A percentile compares a stretch with the other conserved stretches of the same genome.
These are phyloP conservation scores for Drosophila borborema DNA, from an alignment of 2,888 invertebrate species.

Conservation along the genomic window DNA sequence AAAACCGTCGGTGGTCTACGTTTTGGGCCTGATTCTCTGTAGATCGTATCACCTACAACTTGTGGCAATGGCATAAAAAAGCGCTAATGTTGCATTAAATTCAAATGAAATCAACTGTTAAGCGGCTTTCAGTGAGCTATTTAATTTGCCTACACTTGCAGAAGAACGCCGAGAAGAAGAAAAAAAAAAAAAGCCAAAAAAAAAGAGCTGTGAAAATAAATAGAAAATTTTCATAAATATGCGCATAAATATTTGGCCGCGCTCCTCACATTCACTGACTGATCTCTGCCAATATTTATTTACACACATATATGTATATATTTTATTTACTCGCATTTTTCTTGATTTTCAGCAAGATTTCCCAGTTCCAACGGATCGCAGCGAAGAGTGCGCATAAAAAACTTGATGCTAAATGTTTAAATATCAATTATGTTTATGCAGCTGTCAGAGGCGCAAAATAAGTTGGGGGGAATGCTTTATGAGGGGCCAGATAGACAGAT, in stretches of 20 bases:
- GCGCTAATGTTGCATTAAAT: slow-evolving; percentile 78
- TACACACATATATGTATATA: slow-evolving; percentile 41
- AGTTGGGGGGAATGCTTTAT: background rate
- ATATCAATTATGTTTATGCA: slow-evolving; percentile 50
- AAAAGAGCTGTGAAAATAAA: slow-evolving; percentile 42
- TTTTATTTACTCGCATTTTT: slow-evolving; percentile 44
- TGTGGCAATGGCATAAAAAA: slow-evolving; percentile 61
- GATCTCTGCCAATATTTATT: slow-evolving; percentile 47
- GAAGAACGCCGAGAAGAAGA: slow-evolving; percentile 2
- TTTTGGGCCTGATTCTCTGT: slow-evolving; percentile 8
- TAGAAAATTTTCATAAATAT: slow-evolving; percentile 67
- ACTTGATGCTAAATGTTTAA: slow-evolving; percentile 36
- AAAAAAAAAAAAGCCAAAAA: background rate
- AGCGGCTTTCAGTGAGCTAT: slow-evolving; percentile 79
- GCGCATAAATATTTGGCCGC: slow-evolving; percentile 52
- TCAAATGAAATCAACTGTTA: slow-evolving; percentile 79
- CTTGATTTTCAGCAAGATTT: slow-evolving; percentile 18
- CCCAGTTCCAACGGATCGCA: slow-evolving; percentile 31
- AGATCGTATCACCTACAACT: slow-evolving; percentile 64
- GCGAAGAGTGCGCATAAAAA: slow-evolving; percentile 40
- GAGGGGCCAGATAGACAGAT: background rate
- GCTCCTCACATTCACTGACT: slow-evolving; percentile 27
- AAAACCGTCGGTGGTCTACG: slow-evolving; percentile 64
- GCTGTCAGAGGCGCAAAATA: slow-evolving; percentile 36
- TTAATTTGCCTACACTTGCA: slow-evolving; percentile 66